phyloP scores from a whole-genome alignment of 92 coral and sea anemone species.

The Montipora capitata region DNA sequence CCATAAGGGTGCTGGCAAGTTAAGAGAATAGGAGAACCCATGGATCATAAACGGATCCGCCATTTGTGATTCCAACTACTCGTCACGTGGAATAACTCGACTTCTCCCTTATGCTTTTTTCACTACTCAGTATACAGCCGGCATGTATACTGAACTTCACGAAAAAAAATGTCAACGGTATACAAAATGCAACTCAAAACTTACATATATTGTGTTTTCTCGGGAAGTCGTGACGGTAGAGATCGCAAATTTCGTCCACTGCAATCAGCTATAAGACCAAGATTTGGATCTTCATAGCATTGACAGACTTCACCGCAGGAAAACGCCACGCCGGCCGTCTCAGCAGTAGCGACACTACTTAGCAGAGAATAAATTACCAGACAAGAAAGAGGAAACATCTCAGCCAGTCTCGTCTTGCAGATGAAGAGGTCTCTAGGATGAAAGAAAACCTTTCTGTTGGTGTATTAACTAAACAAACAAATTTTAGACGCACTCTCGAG shows the following conservation, averaged over 20 bases:
- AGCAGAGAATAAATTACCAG: not conserved
- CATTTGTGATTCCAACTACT: too few relatives aligned
- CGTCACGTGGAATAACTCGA: too few relatives aligned
- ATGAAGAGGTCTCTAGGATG: not conserved
- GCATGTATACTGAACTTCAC: too few relatives aligned
- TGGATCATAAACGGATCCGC: too few relatives aligned
- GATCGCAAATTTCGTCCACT: constrained; percentile 17
- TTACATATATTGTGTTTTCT: constrained; percentile 23
- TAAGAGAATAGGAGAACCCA: too few relatives aligned
- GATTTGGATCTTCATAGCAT: constrained; percentile 1
- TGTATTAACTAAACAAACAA: constrained; percentile 14
- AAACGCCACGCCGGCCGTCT: not conserved
- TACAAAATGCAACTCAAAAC: constrained; percentile 16
- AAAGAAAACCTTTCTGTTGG: not conserved
- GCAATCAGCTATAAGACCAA: constrained; percentile 30
- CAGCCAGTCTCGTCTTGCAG: not conserved
- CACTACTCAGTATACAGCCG: too few relatives aligned
- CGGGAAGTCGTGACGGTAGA: constrained; percentile 14
- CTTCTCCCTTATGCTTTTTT: too few relatives aligned
- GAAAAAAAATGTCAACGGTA: not conserved
- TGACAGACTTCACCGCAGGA: constrained; percentile 42
- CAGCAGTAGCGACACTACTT: not conserved
- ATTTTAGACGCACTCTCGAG: not conserved
- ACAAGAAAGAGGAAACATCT: not conserved
- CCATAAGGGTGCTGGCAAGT: too few relatives aligned